Conservation (phyloP, 2,797 vertebrate genomes). For the Characodon lateralis region DNA sequence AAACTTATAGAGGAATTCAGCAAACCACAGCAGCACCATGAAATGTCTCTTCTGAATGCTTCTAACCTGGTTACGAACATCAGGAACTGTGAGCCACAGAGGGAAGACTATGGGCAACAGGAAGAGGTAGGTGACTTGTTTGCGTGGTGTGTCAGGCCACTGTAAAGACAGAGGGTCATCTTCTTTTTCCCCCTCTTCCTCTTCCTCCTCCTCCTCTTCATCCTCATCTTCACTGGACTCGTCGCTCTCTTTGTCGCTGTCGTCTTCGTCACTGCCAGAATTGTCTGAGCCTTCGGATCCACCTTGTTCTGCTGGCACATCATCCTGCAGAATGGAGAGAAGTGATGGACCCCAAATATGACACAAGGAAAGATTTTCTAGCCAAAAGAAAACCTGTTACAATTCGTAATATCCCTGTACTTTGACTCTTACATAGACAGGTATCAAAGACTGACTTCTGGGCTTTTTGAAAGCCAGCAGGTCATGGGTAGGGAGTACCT, state of each 20-base stretch:
- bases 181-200: conserved; percentile 67
- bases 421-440: conserved; percentile 62
- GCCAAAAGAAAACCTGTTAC: conserved; percentile 1
- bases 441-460: conserved; percentile 71
- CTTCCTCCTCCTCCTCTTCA: conserved; percentile 58
- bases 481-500: conserved; percentile 63
- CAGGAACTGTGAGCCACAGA: conserved; percentile 94
- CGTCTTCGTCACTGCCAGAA: conserved; percentile 63
- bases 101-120: conserved; percentile 93
- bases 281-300: conserved; percentile 63
- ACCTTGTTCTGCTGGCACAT: conserved; percentile 57
- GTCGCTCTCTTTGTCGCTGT: conserved; percentile 54
- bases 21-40: neutral
- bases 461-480: conserved; percentile 58
- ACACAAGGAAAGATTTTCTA: neutral
- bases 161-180: conserved; percentile 91
- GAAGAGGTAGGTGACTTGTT: conserved; percentile 91
- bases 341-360: neutral
- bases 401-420: conserved; percentile 9
- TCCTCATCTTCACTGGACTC: conserved; percentile 70
- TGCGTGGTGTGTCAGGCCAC: conserved; percentile 89
- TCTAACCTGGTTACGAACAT: conserved; percentile 90
- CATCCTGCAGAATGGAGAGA: conserved; percentile 45
- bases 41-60: neutral
- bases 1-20: neutral